Conservation (phyloP, 2,797 vertebrate genomes). For the Graptemys geographica region DNA sequence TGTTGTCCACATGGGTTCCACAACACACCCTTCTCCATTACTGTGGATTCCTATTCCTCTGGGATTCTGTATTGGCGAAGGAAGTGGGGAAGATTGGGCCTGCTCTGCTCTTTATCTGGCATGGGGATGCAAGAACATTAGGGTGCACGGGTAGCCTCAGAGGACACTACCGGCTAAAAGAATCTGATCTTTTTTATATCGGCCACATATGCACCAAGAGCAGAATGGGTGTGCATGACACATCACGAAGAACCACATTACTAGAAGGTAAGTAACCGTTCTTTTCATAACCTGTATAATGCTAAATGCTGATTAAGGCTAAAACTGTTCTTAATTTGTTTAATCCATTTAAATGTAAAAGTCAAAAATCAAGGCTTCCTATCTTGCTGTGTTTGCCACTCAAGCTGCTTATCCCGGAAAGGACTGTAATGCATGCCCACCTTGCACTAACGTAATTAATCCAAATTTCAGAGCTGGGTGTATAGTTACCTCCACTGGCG, state of each 20-base stretch:
- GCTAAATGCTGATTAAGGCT: not conserved
- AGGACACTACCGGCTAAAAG: not conserved
- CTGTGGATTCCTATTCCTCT: not conserved
- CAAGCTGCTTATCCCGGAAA: not conserved
- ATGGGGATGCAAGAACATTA: not conserved
- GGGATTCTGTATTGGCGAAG: not conserved
- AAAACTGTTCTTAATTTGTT: not conserved
- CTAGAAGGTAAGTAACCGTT: not conserved
- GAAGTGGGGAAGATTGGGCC: not conserved
- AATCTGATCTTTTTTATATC: not conserved
- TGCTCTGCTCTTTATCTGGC: not conserved
- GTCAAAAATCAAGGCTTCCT: not conserved
- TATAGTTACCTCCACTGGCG: not conserved
- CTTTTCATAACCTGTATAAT: not conserved
- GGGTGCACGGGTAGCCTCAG: not conserved
- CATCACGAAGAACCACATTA: not conserved
- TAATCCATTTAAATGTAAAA: not conserved
- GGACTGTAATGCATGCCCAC: not conserved
- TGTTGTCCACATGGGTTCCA: not conserved
- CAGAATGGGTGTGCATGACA: not conserved
- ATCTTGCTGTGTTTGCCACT: not conserved
- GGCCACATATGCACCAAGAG: not conserved
- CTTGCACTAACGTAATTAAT: not conserved
- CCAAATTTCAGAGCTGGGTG: not conserved
- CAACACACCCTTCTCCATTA: not conserved